Evolutionary conservation across 2,888 invertebrate genomes (phyloP), one percentile per base, ranked within the genome.

Genomic region (Drosophila siamana): DNA sequence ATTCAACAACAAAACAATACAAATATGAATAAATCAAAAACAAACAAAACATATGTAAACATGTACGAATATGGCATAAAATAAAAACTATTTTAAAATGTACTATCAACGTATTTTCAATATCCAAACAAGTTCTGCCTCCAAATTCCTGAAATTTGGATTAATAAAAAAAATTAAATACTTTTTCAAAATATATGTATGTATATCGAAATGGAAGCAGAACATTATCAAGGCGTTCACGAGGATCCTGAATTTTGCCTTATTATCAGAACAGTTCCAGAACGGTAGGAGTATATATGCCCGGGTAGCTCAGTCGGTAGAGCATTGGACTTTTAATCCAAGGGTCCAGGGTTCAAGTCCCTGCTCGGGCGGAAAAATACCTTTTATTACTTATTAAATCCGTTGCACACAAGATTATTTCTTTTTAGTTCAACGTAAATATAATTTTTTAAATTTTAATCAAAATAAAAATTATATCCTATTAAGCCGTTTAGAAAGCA

Each of bases 311-410:
- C 91, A 92, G 92, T 92, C 91, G 92, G 91, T 92, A 92, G 91
- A 91, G 92, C 92, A 92, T 92, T 91, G 92, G 92, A 92, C 92
- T 92, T 92, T 91, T 92, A 92, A 92, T 92, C 92, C 92, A 92
- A 92, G 92, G 92, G 92, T 92, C 92, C 92, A 91, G 92, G 92
- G 92, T 92, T 92, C 92, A 91, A 92, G 91, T 92, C 92, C 92
- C 91, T 91, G 91, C 90, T 91, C 91, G 91, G 92, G 92, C 92
- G 91, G n/a, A n/a, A n/a, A n/a, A n/a, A n/a, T n/a, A n/a, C n/a
- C n/a, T n/a, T n/a, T n/a, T n/a, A n/a, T n/a, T n/a, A n/a, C n/a
- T n/a, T n/a, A n/a, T n/a, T n/a, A n/a, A n/a, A n/a, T n/a, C n/a
- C n/a, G n/a, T n/a, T n/a, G n/a, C n/a, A n/a, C n/a, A n/a, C n/a